Conservation (phyloP, 2,797 vertebrate species). For the Podargus strigoides region DNA sequence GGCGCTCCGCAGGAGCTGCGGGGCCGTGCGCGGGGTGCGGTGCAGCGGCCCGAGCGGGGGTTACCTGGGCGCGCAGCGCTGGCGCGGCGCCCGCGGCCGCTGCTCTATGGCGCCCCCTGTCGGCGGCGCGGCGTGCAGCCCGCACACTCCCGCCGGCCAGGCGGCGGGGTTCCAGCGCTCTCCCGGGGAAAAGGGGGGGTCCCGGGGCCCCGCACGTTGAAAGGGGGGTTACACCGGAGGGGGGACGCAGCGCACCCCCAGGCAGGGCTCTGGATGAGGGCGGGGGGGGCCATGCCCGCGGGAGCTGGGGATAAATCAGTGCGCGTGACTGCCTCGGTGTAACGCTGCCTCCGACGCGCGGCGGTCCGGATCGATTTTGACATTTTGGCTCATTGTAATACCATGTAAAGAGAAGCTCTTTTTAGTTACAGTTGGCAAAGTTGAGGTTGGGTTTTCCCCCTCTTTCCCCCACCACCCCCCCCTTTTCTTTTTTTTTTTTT, state of each 20-base stretch:
- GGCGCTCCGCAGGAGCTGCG: background rate
- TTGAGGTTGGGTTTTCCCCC: constrained; percentile 23
- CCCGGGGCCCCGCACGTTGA: background rate
- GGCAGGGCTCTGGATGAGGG: background rate
- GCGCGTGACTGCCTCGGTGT: background rate
- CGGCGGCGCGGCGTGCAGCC: background rate
- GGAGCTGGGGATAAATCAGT: background rate
- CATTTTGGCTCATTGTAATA: constrained; percentile 50
- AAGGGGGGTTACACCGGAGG: background rate
- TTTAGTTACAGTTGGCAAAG: constrained; percentile 48
- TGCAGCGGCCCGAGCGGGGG: background rate
- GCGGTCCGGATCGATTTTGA: constrained; percentile 35
- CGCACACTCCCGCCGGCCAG: background rate
- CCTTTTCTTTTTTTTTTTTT: background rate
- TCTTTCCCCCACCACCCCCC: background rate
- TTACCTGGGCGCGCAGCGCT: background rate
- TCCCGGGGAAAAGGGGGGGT: background rate
- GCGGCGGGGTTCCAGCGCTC: background rate
- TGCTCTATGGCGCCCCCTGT: constrained; percentile 68
- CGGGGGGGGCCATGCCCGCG: background rate
- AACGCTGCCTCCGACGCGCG: background rate
- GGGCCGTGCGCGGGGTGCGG: constrained; percentile 7
- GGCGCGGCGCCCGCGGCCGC: background rate
- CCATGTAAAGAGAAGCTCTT: constrained; percentile 33
- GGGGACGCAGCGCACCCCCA: background rate